A percentile compares a stretch with the other conserved stretches of the same genome.
phyloP scores from a whole-genome alignment of 2,888 invertebrate species.

The Allophyes oxyacanthae region DNA sequence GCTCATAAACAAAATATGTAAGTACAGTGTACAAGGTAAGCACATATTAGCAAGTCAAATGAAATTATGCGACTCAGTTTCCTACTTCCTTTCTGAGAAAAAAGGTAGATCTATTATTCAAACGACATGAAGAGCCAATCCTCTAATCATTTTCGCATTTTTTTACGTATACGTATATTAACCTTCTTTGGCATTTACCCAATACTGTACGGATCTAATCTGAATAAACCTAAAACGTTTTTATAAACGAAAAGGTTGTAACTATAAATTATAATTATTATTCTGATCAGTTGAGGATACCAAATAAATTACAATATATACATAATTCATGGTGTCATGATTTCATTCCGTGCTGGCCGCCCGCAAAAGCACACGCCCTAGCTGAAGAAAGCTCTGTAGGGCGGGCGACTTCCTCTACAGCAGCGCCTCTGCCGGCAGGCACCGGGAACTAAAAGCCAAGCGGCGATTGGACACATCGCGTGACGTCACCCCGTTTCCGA shows the following conservation, averaged over 20 bases:
- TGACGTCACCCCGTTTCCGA: conserved; percentile 82
- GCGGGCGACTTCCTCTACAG: conserved; percentile 83
- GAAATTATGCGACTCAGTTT: conserved; percentile 6
- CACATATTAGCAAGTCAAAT: conserved; percentile 1
- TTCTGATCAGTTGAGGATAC: conserved; percentile 46
- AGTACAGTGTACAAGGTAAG: conserved; percentile 7
- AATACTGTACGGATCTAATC: conserved; percentile 53
- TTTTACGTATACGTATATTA: conserved; percentile 56
- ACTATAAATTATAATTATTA: conserved; percentile 47
- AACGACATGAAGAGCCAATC: conserved; percentile 1
- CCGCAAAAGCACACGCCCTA: conserved; percentile 86
- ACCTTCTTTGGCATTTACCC: conserved; percentile 69
- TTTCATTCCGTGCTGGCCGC: conserved; percentile 73
- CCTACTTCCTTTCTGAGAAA: conserved; percentile 1
- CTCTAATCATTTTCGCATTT: conserved; percentile 32
- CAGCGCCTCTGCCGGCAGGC: conserved; percentile 76
- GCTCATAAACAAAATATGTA: conserved; percentile 13
- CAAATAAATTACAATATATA: conserved; percentile 51
- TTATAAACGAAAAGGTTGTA: conserved; percentile 32
- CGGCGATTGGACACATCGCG: conserved; percentile 74
- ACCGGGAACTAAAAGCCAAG: conserved; percentile 64
- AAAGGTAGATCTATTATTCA: conserved; percentile 2
- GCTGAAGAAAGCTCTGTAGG: conserved; percentile 86
- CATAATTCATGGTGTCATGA: conserved; percentile 67
- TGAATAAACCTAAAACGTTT: conserved; percentile 44